phyloP scores from a whole-genome alignment of 2,888 invertebrate genomes.

The Brachylomia viminalis region DNA sequence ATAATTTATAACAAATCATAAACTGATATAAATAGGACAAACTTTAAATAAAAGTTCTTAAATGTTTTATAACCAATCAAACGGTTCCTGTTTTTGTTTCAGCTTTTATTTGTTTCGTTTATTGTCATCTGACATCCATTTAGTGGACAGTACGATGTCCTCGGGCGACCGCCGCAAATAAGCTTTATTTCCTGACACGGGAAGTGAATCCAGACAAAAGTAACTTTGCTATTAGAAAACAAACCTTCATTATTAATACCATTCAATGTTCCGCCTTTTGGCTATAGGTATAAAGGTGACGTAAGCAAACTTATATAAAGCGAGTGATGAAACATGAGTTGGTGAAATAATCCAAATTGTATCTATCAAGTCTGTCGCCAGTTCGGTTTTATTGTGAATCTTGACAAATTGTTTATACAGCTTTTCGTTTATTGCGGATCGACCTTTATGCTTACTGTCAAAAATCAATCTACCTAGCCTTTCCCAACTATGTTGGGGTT shows the following conservation, averaged over 20 bases:
- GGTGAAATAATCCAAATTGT: constrained; percentile 2
- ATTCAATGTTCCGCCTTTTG: not conserved
- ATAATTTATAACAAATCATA: not conserved
- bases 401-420: constrained; percentile 52
- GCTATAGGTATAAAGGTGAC: not conserved
- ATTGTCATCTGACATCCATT: constrained; percentile 67
- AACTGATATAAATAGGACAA: not conserved
- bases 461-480: too few species aligned
- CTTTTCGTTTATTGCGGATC: not conserved
- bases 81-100: constrained; percentile 1
- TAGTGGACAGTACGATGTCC: constrained; percentile 67
- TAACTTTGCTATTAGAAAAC: not conserved
- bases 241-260: not conserved
- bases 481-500: too few species aligned
- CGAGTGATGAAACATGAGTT: not conserved
- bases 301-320: not conserved
- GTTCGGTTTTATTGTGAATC: constrained; percentile 57
- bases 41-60: not conserved
- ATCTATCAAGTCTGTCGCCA: not conserved
- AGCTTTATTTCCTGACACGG: constrained; percentile 15
- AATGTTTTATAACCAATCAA: too few species aligned
- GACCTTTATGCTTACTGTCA: not conserved
- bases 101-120: constrained; percentile 70
- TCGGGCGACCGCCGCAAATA: constrained; percentile 34
- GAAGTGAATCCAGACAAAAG: not conserved